Evolutionary conservation across 2,888 invertebrate species (phyloP), one percentile per base, ranked within the genome.

Genomic region (Eulithis testata): DNA sequence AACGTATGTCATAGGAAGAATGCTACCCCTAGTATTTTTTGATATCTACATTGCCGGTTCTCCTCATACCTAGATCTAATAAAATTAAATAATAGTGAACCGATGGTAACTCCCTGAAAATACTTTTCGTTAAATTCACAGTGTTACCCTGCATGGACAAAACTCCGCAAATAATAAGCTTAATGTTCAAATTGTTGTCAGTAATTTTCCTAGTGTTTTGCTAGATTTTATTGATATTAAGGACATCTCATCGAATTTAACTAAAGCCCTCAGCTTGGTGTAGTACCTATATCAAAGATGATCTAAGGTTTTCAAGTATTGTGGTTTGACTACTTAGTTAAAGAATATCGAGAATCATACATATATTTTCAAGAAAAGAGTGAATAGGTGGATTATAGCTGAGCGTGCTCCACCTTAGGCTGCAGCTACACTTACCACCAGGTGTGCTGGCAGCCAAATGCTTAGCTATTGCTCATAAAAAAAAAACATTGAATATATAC

Each of bases 1-100:
- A 81, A 84, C 79, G 89, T 90, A 89, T 87, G 86, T 86, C 80
- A 67, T 82, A 79, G 80, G 78, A 83, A 80, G 83, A 87, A 86
- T 89, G 86, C 83, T 74, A 81, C 89, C 89, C 81, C 84, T 87
- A 88, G 86, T 83, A 81, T 82, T 85, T 79, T 82, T 76, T 21
- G 21, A 68, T 66, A 75, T 73, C 66, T 71, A 76, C 76, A 75
- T 75, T 73, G 73, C 74, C 76, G 75, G 73, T 72, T 70, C 74
- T 73, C 77, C 75, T 72, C 72, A 75, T 76, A 40, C 40, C 40
- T 40, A 78, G 72, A 73, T 77, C 72, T 75, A 70, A 75, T 75
- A 65, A 76, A 73, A 70, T 74, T 75, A 65, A 76, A 73, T 60
- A 73, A 77, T 78, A 80, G 73, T 73, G 70, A 73, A 69, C 72